Conservation (phyloP, 2,113 vertebrate genomes). For the Rhinogobius similis region DNA sequence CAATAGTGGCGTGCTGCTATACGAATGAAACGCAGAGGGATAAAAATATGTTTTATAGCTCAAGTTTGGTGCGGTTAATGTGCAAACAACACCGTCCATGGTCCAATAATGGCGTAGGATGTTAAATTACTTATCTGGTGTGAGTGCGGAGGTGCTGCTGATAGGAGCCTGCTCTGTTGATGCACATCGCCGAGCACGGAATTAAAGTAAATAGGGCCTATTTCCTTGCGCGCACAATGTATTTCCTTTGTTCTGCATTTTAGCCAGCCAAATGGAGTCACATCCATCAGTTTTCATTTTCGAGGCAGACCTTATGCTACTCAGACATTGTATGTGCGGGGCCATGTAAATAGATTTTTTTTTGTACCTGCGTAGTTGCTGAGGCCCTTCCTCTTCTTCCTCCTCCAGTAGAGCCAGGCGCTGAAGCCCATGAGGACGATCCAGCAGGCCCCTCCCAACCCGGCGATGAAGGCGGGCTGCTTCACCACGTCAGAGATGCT, state of each 20-base stretch:
- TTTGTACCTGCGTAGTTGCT: slow-evolving; percentile 93
- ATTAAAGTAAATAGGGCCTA: slow-evolving; percentile 70
- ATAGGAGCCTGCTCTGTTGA: slow-evolving; percentile 66
- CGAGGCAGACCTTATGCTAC: slow-evolving; percentile 28
- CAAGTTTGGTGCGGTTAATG: slow-evolving; percentile 62
- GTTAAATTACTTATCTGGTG: slow-evolving; percentile 69
- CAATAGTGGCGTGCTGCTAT: slow-evolving; percentile 55
- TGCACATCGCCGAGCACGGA: slow-evolving; percentile 68
- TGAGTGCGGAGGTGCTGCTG: slow-evolving; percentile 56
- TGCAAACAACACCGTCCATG: slow-evolving; percentile 67
- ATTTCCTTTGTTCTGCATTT: slow-evolving; percentile 66
- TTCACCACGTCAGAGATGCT: slow-evolving; percentile 96
- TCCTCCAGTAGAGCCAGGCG: slow-evolving; percentile 94
- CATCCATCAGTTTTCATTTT: slow-evolving; percentile 47
- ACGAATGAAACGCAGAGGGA: slow-evolving; percentile 47
- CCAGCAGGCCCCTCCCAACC: slow-evolving; percentile 94
- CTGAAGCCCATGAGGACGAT: slow-evolving; percentile 98
- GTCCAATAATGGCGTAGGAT: slow-evolving; percentile 64
- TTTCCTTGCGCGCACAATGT: slow-evolving; percentile 59
- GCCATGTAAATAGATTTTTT: slow-evolving; percentile 53
- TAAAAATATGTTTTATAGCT: slow-evolving; percentile 56
- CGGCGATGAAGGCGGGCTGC: slow-evolving; percentile 95
- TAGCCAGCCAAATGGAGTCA: slow-evolving; percentile 56
- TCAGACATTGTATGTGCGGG: slow-evolving; percentile 52
- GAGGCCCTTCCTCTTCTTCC: slow-evolving; percentile 97